phyloP scores from a whole-genome alignment of 2,888 invertebrate species.

The Cryptocheilus praepositus region DNA sequence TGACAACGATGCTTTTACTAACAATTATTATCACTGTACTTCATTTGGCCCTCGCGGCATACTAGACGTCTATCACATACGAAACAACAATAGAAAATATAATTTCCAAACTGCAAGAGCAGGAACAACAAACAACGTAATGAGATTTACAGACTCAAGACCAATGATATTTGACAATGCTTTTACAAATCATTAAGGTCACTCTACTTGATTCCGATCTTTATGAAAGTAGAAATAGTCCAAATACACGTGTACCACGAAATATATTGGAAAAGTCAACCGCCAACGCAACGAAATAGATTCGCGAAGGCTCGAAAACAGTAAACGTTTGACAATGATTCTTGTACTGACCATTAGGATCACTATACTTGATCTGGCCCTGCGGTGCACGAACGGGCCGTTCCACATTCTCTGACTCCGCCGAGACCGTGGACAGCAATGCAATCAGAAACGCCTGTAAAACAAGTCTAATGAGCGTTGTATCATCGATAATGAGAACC shows the following conservation, averaged over 20 bases:
- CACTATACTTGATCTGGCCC: conserved; percentile 63
- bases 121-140: too few species aligned
- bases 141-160: too few species aligned
- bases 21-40: too few species aligned
- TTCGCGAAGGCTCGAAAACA: background rate
- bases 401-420: conserved; percentile 26
- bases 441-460: background rate
- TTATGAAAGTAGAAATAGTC: too few species aligned
- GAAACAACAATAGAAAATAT: too few species aligned
- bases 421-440: conserved; percentile 3
- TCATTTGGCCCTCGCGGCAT: too few species aligned
- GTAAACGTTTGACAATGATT: background rate
- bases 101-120: background rate
- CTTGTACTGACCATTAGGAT: conserved; percentile 61
- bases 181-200: too few species aligned
- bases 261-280: background rate
- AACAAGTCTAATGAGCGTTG: conserved; percentile 6
- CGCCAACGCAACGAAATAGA: background rate
- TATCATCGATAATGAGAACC: conserved; percentile 20
- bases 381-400: conserved; percentile 57
- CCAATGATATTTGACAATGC: too few species aligned
- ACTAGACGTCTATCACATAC: too few species aligned
- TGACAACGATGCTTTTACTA: too few species aligned
- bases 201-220: too few species aligned
- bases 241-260: background rate